These are phyloP conservation scores for Coregonus suidteri DNA, from an alignment of 2,797 vertebrate species.

Conservation along the genomic window DNA sequence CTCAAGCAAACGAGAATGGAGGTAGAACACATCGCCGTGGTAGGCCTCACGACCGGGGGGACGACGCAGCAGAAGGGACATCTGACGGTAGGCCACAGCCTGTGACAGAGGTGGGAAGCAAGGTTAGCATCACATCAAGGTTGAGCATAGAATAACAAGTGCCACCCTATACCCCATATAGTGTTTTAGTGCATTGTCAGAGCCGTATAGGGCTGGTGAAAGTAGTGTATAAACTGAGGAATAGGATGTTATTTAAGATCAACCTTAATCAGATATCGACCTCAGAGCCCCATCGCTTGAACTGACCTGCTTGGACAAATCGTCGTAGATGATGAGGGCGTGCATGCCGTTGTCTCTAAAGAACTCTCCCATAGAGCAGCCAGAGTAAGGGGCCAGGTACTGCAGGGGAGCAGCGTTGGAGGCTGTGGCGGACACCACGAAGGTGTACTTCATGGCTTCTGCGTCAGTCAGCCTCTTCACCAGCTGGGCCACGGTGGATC, in stretches of 20 bases:
- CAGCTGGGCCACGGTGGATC: conserved; percentile 87
- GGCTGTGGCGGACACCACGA: conserved; percentile 87
- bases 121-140: not conserved
- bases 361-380: conserved; percentile 90
- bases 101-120: conserved; percentile 40
- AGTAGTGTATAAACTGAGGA: not conserved
- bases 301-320: conserved; percentile 84
- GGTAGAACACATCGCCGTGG: conserved; percentile 88
- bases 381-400: conserved; percentile 87
- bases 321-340: conserved; percentile 86
- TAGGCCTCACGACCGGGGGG: conserved; percentile 88
- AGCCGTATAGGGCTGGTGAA: not conserved
- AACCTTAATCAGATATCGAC: not conserved
- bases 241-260: not conserved
- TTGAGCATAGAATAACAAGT: not conserved
- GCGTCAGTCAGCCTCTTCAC: conserved; percentile 87
- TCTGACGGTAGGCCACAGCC: conserved; percentile 97
- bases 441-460: conserved; percentile 90
- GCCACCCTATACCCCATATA: not conserved
- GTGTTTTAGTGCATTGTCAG: not conserved
- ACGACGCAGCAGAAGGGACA: conserved; percentile 92
- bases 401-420: conserved; percentile 87
- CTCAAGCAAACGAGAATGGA: conserved; percentile 95
- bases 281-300: not conserved
- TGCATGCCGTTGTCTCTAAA: conserved; percentile 89